Evolutionary conservation across 2,113 vertebrate species (phyloP).

Genomic region (Scartelaos histophorus): DNA sequence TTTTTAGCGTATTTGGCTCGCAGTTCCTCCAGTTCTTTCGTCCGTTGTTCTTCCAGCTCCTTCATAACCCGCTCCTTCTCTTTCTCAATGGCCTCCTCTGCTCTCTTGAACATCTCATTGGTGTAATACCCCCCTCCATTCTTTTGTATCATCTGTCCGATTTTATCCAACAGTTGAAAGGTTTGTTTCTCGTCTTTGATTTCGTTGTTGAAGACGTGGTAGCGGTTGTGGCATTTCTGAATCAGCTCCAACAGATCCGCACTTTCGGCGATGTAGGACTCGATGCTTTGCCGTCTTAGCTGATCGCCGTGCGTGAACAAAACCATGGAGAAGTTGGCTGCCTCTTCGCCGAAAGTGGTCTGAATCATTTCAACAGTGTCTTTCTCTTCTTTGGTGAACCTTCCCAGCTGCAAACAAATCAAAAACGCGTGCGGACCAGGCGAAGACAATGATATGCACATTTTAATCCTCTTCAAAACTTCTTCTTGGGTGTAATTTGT

Average conservation of each 20-base stretch:
- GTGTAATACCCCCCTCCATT: conserved; percentile 46
- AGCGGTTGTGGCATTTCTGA: conserved; percentile 12
- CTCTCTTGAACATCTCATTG: conserved; percentile 47
- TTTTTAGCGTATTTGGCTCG: conserved; percentile 2
- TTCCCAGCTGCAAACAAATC: conserved; percentile 41
- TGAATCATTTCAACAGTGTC: conserved; percentile 41
- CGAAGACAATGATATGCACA: conserved; percentile 45
- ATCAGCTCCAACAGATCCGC: conserved; percentile 22
- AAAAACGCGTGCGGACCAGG: conserved; percentile 67
- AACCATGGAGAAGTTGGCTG: conserved; percentile 52
- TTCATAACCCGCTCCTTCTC: conserved; percentile 36
- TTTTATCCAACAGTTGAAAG: conserved; percentile 46
- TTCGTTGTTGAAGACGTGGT: conserved; percentile 64
- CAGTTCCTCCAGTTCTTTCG: conserved; percentile 26
- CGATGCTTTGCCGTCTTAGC: conserved; percentile 32
- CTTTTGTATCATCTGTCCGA: conserved; percentile 29
- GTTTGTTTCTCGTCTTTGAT: conserved; percentile 41
- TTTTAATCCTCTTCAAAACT: conserved; percentile 35
- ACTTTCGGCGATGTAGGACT: conserved; percentile 36
- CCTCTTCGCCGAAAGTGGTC: conserved; percentile 47
- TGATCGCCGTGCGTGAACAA: conserved; percentile 68
- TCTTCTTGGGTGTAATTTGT: conserved; percentile 23
- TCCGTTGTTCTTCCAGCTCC: conserved; percentile 12
- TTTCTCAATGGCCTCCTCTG: conserved; percentile 41
- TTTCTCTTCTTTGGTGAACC: conserved; percentile 47